Percentiles rank a stretch among this genome's conserved stretches.
phyloP scores from a whole-genome alignment of 2,888 invertebrate genomes.

The Dynastes tityus region DNA sequence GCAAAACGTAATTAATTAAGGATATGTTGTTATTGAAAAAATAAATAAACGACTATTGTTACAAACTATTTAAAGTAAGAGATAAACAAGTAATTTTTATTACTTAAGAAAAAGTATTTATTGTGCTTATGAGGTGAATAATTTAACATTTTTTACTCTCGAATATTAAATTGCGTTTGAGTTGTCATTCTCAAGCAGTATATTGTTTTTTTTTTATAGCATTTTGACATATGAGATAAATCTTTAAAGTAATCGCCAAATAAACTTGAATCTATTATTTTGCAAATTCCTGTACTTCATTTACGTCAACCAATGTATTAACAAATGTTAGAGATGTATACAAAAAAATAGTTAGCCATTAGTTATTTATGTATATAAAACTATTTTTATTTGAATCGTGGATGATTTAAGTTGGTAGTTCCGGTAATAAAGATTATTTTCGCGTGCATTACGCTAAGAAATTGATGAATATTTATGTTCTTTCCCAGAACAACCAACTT shows the following conservation, averaged over 20 bases:
- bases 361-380: conserved; percentile 17
- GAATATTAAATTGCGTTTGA: too few relatives aligned
- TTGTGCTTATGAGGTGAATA: not conserved
- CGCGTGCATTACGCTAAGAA: too few relatives aligned
- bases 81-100: not conserved
- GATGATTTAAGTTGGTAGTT: not conserved
- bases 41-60: not conserved
- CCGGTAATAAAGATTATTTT: not conserved
- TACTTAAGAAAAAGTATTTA: not conserved
- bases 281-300: too few relatives aligned
- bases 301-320: not conserved
- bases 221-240: not conserved
- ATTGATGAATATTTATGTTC: not conserved
- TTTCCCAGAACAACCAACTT: not conserved
- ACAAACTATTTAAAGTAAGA: not conserved
- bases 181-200: not conserved
- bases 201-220: not conserved
- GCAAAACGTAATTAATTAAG: not conserved
- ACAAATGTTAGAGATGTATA: conserved; percentile 4
- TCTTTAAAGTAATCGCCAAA: not conserved
- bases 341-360: conserved; percentile 5
- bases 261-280: not conserved
- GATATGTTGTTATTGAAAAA: not conserved
- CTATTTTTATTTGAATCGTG: conserved; percentile 4
- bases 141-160: not conserved